phyloP scores from a whole-genome alignment of 2,797 vertebrate species.

The Amblyraja radiata region DNA sequence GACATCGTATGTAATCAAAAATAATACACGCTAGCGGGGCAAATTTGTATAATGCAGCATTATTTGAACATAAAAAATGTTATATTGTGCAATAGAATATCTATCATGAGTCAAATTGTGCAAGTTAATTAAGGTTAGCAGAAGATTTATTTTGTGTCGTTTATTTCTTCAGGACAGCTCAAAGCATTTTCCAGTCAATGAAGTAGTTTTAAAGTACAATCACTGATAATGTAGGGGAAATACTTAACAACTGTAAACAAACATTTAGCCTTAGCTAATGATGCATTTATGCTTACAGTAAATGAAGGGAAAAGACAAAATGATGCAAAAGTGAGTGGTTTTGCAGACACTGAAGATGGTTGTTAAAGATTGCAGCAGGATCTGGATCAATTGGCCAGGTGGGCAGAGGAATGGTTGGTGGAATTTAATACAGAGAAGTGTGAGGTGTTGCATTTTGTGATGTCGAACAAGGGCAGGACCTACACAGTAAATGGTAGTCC shows the following conservation, averaged over 20 bases:
- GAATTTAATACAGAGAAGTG: too few relatives aligned
- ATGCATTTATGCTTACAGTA: neutral
- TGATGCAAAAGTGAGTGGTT: too few relatives aligned
- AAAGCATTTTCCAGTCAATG: neutral
- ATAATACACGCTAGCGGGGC: neutral
- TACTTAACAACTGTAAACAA: neutral
- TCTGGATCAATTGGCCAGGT: too few relatives aligned
- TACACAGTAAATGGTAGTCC: too few relatives aligned
- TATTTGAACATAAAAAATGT: neutral
- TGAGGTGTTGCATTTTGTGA: too few relatives aligned
- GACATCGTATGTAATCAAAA: neutral
- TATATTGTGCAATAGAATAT: neutral
- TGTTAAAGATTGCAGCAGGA: too few relatives aligned
- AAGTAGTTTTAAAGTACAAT: neutral
- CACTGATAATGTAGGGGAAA: neutral
- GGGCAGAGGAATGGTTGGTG: too few relatives aligned
- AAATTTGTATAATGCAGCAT: neutral
- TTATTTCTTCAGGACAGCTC: neutral
- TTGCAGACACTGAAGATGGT: too few relatives aligned
- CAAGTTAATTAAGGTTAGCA: neutral
- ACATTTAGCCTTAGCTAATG: neutral
- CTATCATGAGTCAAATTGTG: too few relatives aligned
- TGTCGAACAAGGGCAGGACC: too few relatives aligned
- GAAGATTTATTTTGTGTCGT: neutral
- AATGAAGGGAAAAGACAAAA: neutral